phyloP scores from a whole-genome alignment of 92 coral and sea anemone species.

The Diadumene lineata region DNA sequence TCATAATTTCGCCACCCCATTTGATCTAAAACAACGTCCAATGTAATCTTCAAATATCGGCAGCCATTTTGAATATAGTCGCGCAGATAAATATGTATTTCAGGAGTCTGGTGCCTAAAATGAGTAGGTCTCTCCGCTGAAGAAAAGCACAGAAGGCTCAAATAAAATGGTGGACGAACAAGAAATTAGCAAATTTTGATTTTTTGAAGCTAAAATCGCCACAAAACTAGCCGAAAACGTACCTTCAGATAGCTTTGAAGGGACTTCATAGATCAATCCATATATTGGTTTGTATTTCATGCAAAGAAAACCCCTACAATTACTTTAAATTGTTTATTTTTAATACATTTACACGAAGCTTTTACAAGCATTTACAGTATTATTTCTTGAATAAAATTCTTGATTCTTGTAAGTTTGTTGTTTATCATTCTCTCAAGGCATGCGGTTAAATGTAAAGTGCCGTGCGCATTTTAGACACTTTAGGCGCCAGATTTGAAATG shows the following conservation, averaged over 20 bases:
- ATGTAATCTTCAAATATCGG: background rate
- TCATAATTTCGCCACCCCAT: slow-evolving; percentile 6
- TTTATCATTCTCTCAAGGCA: background rate
- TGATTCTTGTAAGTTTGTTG: background rate
- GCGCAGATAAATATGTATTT: background rate
- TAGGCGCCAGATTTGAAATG: slow-evolving; percentile 28
- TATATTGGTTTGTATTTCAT: background rate
- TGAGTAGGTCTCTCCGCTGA: background rate
- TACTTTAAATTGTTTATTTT: background rate
- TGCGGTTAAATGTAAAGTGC: too few relatives aligned
- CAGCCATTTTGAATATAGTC: slow-evolving; percentile 2
- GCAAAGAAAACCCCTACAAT: too few relatives aligned
- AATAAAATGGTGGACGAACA: slow-evolving; percentile 19
- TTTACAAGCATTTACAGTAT: background rate
- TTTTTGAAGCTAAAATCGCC: background rate
- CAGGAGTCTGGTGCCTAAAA: background rate
- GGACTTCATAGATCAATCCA: background rate
- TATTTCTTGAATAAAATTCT: background rate
- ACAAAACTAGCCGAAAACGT: background rate
- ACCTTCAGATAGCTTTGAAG: background rate
- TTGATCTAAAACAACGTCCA: background rate
- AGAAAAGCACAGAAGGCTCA: slow-evolving; percentile 5
- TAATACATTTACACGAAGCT: background rate
- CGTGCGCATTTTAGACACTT: too few relatives aligned
- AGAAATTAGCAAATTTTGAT: background rate